Evolutionary conservation across 2,888 invertebrate genomes (phyloP), one percentile per base, ranked within the genome.

Genomic region (Lydus trimaculatus): DNA sequence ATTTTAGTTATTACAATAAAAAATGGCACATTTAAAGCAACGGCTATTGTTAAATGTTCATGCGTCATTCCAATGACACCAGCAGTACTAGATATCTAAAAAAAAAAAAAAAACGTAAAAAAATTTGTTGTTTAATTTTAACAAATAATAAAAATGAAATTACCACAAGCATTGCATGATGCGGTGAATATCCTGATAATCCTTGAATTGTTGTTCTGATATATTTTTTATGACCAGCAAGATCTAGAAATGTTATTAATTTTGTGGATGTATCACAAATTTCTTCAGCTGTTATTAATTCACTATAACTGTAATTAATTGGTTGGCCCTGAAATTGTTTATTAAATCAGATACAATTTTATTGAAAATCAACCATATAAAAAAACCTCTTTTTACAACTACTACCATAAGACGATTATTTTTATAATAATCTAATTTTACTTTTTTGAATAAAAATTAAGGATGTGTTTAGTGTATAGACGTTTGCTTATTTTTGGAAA

Each of bases 181-280:
- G 97, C 0, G 98, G 98, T 0, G 92, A 93, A 86, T 97, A 96
- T 0, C 97, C 96, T 5, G 96, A 96, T 43, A 99, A 87, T 0
- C 98, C 99, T 84, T 96, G 94, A 43, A 98, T 91, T 0, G 99
- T 99, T 62, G 99, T 99, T 72, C 95, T 90, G 83, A 98, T 90
- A 83, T 99, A 99, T 84, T 98, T 98, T 75, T 94, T 91, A 86
- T 99, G 98, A 0, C 99, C 99, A 4, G 98, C 98, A 77, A 99
- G 87, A 86, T 99, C 99, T 80, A 99, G 91, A 81, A 98, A 95
- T 0, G 97, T 96, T 0, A 99, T 94, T 33, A 99, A 87, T 85
- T 98, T 98, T 8, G 94, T 93, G 1, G 97, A 97, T 58, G 92
- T 88, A 81, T 97, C 97, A 76, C 96, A 96, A 66, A 99, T 98